These are phyloP conservation scores for Trematomus loennbergii DNA, from an alignment of 2,113 vertebrate genomes.

Conservation along the genomic window DNA sequence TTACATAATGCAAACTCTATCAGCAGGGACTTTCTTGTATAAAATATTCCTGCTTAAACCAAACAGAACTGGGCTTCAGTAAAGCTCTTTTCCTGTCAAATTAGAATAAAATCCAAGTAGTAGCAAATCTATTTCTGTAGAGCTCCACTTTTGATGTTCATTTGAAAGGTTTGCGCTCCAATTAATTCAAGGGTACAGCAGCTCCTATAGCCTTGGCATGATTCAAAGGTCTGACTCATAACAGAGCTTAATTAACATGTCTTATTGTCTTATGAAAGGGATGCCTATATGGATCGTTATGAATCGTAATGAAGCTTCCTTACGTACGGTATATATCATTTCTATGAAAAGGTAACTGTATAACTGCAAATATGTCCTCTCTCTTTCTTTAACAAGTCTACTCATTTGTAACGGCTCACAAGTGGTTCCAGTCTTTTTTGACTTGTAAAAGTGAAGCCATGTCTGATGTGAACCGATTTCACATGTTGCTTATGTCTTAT, in stretches of 20 bases:
- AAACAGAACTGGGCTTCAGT: neutral
- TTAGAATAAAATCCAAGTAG: conserved; percentile 20
- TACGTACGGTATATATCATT: no score
- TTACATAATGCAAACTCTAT: conserved; percentile 43
- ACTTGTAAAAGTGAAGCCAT: neutral
- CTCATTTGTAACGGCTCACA: no score
- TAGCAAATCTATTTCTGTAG: conserved; percentile 31
- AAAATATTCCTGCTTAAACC: conserved; percentile 5
- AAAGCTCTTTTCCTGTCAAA: conserved; percentile 12
- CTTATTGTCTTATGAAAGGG: no score
- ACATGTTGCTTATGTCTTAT: neutral
- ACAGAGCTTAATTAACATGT: neutral
- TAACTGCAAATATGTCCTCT: neutral
- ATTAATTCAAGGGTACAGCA: conserved; percentile 27
- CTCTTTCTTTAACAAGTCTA: neutral
- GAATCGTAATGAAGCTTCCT: neutral
- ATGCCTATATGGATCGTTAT: neutral
- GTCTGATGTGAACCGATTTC: neutral
- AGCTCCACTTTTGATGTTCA: conserved; percentile 19
- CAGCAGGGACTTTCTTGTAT: conserved; percentile 10
- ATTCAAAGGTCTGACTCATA: conserved; percentile 3
- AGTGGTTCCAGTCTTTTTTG: neutral
- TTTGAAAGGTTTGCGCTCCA: conserved; percentile 17
- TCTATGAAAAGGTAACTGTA: neutral
- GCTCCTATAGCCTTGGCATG: conserved; percentile 1